Evolutionary conservation across 2,113 vertebrate genomes (phyloP).

Genomic region (Symphodus melops): DNA sequence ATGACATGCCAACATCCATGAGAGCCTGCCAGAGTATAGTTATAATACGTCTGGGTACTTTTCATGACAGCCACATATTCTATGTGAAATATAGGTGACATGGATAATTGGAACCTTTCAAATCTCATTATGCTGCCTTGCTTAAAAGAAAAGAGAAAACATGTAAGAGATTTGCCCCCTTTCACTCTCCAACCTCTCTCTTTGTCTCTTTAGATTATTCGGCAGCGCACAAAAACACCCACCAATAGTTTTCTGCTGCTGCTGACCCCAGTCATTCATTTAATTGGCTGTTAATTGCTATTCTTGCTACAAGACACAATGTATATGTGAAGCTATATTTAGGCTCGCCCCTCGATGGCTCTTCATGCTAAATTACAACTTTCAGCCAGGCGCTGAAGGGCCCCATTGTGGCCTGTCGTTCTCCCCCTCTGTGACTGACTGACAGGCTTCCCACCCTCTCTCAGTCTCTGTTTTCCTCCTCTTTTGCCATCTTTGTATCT

Average conservation of each 20-base stretch:
- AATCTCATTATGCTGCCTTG: slow-evolving; percentile 65
- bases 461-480: slow-evolving; percentile 29
- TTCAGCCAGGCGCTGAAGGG: slow-evolving; percentile 82
- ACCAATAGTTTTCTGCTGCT: slow-evolving; percentile 77
- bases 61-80: slow-evolving; percentile 26
- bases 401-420: slow-evolving; percentile 84
- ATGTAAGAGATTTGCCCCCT: slow-evolving; percentile 45
- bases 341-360: slow-evolving; percentile 78
- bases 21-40: not conserved
- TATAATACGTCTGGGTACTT: slow-evolving; percentile 30
- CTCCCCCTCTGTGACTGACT: slow-evolving; percentile 82
- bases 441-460: slow-evolving; percentile 65
- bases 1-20: not conserved
- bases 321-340: slow-evolving; percentile 82
- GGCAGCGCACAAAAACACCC: slow-evolving; percentile 74
- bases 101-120: slow-evolving; percentile 66
- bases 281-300: slow-evolving; percentile 86
- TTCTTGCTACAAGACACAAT: slow-evolving; percentile 81
- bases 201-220: slow-evolving; percentile 75
- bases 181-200: slow-evolving; percentile 49
- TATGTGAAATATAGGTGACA: slow-evolving; percentile 52
- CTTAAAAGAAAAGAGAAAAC: slow-evolving; percentile 66
- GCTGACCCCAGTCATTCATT: slow-evolving; percentile 84
- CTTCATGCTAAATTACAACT: slow-evolving; percentile 85
- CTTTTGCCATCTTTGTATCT: slow-evolving; percentile 38